Evolutionary conservation across 2,113 vertebrate genomes (phyloP).

Genomic region (Tetrax tetrax): DNA sequence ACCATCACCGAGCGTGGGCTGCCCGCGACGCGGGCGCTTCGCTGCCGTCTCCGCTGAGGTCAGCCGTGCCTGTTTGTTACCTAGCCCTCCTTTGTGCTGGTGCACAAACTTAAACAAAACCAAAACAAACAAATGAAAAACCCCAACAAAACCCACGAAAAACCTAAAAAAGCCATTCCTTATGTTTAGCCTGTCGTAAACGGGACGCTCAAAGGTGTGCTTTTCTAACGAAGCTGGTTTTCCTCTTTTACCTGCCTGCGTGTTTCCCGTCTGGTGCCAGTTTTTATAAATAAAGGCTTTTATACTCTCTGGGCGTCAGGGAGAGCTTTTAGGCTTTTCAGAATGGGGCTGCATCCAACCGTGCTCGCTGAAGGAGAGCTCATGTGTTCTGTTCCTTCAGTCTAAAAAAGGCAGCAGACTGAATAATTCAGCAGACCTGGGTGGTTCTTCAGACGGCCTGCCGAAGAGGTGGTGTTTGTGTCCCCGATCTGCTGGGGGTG

Average conservation of each 20-base stretch:
- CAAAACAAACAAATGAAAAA: no score
- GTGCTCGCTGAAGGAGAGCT: rapidly evolving
- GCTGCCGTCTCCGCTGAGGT: background rate
- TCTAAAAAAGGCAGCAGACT: background rate
- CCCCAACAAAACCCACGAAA: background rate
- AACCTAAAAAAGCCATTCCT: background rate
- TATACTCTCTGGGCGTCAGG: rapidly evolving
- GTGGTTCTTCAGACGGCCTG: background rate
- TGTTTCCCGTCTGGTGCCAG: background rate
- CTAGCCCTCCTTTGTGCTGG: background rate
- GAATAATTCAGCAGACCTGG: conserved; percentile 27
- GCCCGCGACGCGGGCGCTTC: rapidly evolving
- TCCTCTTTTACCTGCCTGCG: background rate
- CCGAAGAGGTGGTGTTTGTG: background rate
- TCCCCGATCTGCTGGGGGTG: background rate
- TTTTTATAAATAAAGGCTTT: background rate
- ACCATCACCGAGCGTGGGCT: rapidly evolving
- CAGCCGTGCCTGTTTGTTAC: background rate
- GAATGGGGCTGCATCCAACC: background rate
- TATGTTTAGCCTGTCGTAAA: background rate
- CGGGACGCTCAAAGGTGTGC: background rate
- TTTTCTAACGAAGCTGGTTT: background rate
- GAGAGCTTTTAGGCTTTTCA: background rate
- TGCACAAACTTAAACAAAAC: no score
- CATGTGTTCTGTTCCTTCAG: background rate